phyloP scores from a whole-genome alignment of 53 echinoderm and acorn worm species.

The Antedon mediterranea region DNA sequence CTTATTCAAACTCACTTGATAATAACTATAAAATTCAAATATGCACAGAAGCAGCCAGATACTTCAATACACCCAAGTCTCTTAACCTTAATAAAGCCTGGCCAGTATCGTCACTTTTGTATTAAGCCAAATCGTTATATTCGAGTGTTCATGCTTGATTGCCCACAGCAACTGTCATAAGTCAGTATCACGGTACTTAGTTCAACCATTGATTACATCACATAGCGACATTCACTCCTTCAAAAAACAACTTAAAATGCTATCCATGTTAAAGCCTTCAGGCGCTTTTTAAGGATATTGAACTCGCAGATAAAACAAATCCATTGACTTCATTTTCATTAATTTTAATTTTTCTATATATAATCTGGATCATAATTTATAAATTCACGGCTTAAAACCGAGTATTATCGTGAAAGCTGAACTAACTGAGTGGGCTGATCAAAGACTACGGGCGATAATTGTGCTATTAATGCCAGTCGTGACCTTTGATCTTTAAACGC shows the following conservation, averaged over 20 bases:
- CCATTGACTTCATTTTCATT: background rate
- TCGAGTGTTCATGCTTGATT: too few species aligned
- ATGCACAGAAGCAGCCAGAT: too few species aligned
- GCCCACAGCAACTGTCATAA: background rate
- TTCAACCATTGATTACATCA: background rate
- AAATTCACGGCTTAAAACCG: background rate
- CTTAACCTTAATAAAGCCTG: too few species aligned
- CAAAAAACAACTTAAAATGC: background rate
- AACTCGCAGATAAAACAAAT: background rate
- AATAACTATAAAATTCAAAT: too few species aligned
- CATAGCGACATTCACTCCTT: background rate
- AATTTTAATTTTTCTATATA: background rate
- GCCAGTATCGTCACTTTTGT: too few species aligned
- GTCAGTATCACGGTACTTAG: background rate
- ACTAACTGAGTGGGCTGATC: background rate
- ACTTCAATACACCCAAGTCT: too few species aligned
- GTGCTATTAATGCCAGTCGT: background rate
- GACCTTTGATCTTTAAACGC: background rate
- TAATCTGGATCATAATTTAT: background rate
- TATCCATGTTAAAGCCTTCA: background rate
- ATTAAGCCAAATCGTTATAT: too few species aligned
- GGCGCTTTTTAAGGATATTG: background rate
- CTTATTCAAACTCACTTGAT: too few species aligned
- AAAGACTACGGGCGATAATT: background rate
- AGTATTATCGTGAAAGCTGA: background rate